Percentiles rank a stretch among this genome's conserved stretches.
Conservation (phyloP, 2,888 invertebrate genomes). For the Seira sanloemensis region DNA sequence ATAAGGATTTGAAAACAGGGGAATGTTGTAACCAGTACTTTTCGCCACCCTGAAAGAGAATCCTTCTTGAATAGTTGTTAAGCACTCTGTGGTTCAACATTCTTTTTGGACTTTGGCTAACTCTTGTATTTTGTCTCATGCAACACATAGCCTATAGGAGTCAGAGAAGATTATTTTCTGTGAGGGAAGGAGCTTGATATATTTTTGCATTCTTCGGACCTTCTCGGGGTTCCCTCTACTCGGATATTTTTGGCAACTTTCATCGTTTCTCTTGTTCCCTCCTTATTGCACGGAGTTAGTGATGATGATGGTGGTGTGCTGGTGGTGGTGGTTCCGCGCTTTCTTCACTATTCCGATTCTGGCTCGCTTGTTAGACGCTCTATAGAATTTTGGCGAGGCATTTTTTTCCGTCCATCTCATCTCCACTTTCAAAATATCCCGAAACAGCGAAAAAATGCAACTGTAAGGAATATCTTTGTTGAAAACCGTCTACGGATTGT, state of each 20-base stretch:
- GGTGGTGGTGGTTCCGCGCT: neutral
- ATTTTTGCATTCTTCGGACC: conserved; percentile 65
- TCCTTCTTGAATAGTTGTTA: conserved; percentile 58
- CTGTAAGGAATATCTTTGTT: neutral
- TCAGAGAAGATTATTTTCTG: neutral
- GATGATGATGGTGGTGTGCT: neutral
- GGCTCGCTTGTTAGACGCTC: neutral
- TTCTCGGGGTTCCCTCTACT: conserved; percentile 61
- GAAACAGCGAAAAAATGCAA: neutral
- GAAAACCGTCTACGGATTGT: too few relatives aligned
- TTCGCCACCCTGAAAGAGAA: conserved; percentile 61
- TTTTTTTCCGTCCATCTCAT: neutral
- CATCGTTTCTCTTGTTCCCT: conserved; percentile 45
- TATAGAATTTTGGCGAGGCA: too few relatives aligned
- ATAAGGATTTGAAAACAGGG: conserved; percentile 50
- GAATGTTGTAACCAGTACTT: conserved; percentile 45
- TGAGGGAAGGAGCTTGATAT: conserved; percentile 49
- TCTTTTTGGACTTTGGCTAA: conserved; percentile 56
- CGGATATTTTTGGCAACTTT: conserved; percentile 67
- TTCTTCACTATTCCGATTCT: neutral
- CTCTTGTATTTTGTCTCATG: conserved; percentile 47
- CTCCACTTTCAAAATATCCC: neutral
- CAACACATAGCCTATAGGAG: conserved; percentile 40
- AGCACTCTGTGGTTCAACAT: conserved; percentile 58
- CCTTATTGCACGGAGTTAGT: neutral